Evolutionary conservation across 1,140 invertebrate genomes (phyloP).

Genomic region (Pseudomyrmex flavicornis): DNA sequence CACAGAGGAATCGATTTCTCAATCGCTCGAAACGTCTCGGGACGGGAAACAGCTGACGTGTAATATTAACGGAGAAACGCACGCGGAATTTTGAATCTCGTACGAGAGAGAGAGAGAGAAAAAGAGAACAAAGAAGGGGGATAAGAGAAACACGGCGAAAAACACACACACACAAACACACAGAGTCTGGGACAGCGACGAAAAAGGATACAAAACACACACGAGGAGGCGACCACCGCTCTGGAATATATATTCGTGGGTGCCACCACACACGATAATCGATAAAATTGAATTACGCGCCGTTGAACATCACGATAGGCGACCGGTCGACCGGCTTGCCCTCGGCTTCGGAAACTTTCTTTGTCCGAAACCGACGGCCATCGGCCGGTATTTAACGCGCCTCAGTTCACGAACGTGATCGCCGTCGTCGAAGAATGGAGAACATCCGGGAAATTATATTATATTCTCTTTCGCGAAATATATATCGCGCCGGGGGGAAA

Average conservation of each 20-base stretch:
- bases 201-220: constrained; percentile 68
- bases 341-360: constrained; percentile 53
- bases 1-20: too few relatives aligned
- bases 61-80: too few relatives aligned
- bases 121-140: too few relatives aligned
- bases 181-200: constrained; percentile 20
- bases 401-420: constrained; percentile 33
- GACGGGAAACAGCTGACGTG: not conserved
- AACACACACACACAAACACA: too few relatives aligned
- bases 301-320: constrained; percentile 71
- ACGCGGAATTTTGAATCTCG: too few relatives aligned
- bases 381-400: constrained; percentile 27
- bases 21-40: too few relatives aligned
- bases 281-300: constrained; percentile 77
- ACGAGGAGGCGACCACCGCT: constrained; percentile 16
- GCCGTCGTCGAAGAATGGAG: not conserved
- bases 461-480: not conserved
- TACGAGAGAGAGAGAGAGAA: too few relatives aligned
- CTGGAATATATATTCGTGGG: constrained; percentile 68
- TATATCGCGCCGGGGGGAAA: too few relatives aligned
- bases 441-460: constrained; percentile 1
- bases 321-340: constrained; percentile 45
- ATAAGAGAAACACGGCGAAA: not conserved
- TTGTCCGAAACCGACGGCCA: constrained; percentile 65
- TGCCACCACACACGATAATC: constrained; percentile 73